phyloP scores from a whole-genome alignment of 2,888 invertebrate genomes.

The Enchytraeus crypticus region DNA sequence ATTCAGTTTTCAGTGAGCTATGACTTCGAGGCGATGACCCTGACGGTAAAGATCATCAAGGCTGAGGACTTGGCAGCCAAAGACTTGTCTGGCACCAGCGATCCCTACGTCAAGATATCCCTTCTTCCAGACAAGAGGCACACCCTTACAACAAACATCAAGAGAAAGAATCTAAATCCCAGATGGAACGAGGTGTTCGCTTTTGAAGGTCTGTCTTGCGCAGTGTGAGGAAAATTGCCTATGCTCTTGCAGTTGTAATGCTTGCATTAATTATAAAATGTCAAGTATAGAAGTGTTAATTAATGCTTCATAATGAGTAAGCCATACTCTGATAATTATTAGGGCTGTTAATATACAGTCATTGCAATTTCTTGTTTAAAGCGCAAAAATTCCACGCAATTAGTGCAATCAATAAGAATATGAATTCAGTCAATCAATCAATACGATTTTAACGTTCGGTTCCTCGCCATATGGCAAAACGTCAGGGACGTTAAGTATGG shows the following conservation, averaged over 20 bases:
- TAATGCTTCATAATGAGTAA: no score
- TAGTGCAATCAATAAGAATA: no score
- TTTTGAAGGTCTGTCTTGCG: conserved; percentile 51
- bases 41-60: conserved; percentile 34
- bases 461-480: no score
- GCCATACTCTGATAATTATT: no score
- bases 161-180: conserved; percentile 46
- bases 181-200: conserved; percentile 48
- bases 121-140: conserved; percentile 40
- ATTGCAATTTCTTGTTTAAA: no score
- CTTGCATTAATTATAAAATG: no score
- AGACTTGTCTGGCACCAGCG: conserved; percentile 45
- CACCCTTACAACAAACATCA: conserved; percentile 46
- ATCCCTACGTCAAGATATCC: conserved; percentile 45
- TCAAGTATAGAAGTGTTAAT: no score
- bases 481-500: no score
- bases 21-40: conserved; percentile 12
- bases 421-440: no score
- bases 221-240: background rate
- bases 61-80: conserved; percentile 42
- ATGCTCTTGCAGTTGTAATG: background rate
- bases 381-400: no score
- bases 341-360: no score
- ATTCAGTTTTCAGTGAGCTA: conserved; percentile 16
- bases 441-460: no score